Base-by-base conservation (phyloP, 2,797 vertebrate species). In the Notamacropus eugenii region DNA sequence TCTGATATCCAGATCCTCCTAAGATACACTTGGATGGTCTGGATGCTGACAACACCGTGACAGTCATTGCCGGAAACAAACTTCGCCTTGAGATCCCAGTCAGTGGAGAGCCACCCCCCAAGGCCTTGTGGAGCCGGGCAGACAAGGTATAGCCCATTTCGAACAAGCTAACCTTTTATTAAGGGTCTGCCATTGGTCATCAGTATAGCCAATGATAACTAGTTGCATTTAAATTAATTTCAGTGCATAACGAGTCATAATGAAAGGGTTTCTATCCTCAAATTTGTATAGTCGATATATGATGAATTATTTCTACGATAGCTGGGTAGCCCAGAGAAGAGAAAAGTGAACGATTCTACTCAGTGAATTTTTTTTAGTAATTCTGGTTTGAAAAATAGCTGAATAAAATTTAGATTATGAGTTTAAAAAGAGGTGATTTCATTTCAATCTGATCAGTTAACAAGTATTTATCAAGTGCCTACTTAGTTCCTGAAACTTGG, bases 31-130 rank as follows among this genome's bases (percentile, higher is more conserved):
- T 99, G 98, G 99, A 99, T 0, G 99, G 99, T 94, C 98, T 99
- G 94, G 99, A 99, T 98, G 99, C 99, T 93, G 99, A 99, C 96
- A 99, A 99, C 97, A 99, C 99, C 0, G 99, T 99, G 91, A 99
- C 99, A 91, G 99, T 99, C 54, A 99, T 99, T 97, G 99, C 99
- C 93, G 99, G 99, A 98, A 99, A 98, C 98, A 99, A 99, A 98
- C 98, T 99, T 67, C 99, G 99, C 31, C 98, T 99, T 97, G 99
- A 99, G 98, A 99, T 99, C 93, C 99, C 99, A 19, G 98, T 99
- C 98, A 99, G 98, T 93, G 99, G 99, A 96, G 99, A 99, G 97
- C 99, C 99, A 91, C 98, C 99, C 58, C 99, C 99, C 95, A 99
- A 99, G 98, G 99, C 99, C 96, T 98, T 99, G 82, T 99, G 99